These are phyloP conservation scores for Pseudopodoces humilis DNA, from an alignment of 2,113 vertebrate species.

Conservation along the genomic window DNA sequence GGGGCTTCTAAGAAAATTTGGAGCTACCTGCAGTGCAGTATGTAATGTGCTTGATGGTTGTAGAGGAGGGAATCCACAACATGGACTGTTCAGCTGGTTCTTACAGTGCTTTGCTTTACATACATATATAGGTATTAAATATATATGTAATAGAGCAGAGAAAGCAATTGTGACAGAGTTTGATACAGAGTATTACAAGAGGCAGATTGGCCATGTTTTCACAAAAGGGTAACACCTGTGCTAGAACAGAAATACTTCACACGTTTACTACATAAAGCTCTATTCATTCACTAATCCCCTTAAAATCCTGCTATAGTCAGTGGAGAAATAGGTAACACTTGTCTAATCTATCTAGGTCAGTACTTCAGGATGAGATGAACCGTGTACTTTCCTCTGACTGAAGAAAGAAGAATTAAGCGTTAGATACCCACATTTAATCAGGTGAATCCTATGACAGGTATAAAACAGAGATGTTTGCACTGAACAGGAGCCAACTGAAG, in stretches of 20 bases:
- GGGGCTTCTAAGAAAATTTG: not conserved
- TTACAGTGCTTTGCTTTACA: not conserved
- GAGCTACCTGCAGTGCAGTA: not conserved
- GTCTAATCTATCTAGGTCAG: not conserved
- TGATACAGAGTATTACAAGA: not conserved
- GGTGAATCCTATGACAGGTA: not conserved
- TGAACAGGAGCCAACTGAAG: not conserved
- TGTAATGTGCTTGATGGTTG: not conserved
- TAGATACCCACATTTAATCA: not conserved
- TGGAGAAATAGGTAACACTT: not conserved
- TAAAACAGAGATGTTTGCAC: not conserved
- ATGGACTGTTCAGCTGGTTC: not conserved
- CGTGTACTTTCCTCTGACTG: not conserved
- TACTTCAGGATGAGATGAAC: not conserved
- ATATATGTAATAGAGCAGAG: not conserved
- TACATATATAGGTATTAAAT: not conserved
- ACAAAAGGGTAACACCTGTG: not conserved
- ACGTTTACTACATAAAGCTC: not conserved
- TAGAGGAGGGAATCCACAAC: not conserved
- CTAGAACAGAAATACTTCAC: not conserved
- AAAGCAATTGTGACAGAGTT: not conserved
- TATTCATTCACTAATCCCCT: not conserved
- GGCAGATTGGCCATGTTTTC: not conserved
- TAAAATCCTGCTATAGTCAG: not conserved
- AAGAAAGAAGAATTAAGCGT: not conserved